Evolutionary conservation across 1,140 invertebrate species (phyloP), one percentile per base, ranked within the genome.

Genomic region (Nilaparvata lugens): DNA sequence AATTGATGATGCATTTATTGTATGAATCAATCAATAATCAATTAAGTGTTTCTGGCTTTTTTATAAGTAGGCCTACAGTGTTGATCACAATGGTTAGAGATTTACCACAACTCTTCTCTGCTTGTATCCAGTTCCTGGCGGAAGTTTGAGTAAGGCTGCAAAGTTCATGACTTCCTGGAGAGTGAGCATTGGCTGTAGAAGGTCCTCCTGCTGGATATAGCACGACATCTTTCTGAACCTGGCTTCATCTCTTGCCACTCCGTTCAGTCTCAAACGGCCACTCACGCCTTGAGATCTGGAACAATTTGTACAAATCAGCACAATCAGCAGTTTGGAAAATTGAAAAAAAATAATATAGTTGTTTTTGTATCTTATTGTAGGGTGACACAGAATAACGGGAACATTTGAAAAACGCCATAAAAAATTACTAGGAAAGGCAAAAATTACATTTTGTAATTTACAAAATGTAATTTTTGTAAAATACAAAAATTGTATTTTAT

Each of bases 171-270:
- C 70, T 69, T 84, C 83, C 11, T 75, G 70, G 2, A 83, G 77
- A 6, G 79, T 79, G 28, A 84, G 71, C 64, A 83, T 75, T 0
- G 80, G 78, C 21, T 80, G 73, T 3, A 84, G 71, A 56, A 81
- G 73, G 67, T 84, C 83, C 43, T 83, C 76, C 64, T 84, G 82
- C 74, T 81, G 82, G 66, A 83, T 83, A 73, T 83, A 83, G 63
- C 79, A 81, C 0, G 79, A 81, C 68, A 79, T 76, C 68, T 81
- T 82, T 14, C 80, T 70, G 70, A 83, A 83, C 18, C 71, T 71
- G 5, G 78, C 68, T 60, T 81, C 68, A 66, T 82, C 75, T 14
- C 81, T 67, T 7, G 75, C 71, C 42, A 72, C 67, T 4, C 75
- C 75, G 56, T 81, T 81, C 6, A 82, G 66, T 18, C 62, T 59